A percentile compares a stretch with the other conserved stretches of the same genome.
These are phyloP conservation scores for Jaculus jaculus DNA, from an alignment of 2,113 vertebrate species.

Conservation along the genomic window DNA sequence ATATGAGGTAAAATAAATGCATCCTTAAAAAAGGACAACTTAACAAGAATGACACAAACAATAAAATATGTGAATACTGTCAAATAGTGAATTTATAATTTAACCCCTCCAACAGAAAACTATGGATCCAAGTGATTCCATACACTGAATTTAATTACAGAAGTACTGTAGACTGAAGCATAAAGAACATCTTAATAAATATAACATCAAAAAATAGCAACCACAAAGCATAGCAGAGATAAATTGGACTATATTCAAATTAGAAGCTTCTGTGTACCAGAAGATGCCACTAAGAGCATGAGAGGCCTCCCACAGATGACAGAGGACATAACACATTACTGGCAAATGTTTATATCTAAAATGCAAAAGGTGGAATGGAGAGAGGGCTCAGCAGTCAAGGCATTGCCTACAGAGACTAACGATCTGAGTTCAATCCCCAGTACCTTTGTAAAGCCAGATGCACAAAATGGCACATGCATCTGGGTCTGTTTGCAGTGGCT, in stretches of 20 bases:
- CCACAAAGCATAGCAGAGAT: background rate
- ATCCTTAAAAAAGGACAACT: background rate
- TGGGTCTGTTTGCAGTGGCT: too few relatives aligned
- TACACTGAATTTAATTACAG: slow-evolving; percentile 10
- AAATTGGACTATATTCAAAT: slow-evolving; percentile 6
- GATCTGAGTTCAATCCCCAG: too few relatives aligned
- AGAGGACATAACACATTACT: slow-evolving; percentile 22
- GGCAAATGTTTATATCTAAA: slow-evolving; percentile 34
- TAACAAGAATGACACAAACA: slow-evolving; percentile 13
- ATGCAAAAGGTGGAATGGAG: background rate
- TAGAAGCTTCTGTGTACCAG: slow-evolving; percentile 9
- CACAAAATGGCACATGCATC: too few relatives aligned
- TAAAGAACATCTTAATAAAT: slow-evolving; percentile 6
- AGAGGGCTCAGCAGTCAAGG: too few relatives aligned
- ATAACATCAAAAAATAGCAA: background rate
- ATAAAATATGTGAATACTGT: slow-evolving; percentile 15
- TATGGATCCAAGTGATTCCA: background rate
- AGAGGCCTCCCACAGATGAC: slow-evolving; percentile 9
- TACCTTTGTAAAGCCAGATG: too few relatives aligned
- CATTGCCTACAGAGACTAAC: too few relatives aligned
- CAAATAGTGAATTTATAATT: slow-evolving; percentile 18
- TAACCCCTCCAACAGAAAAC: background rate
- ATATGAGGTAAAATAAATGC: background rate
- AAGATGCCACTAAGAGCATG: slow-evolving; percentile 30
- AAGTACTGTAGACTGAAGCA: background rate